These are phyloP conservation scores for Dexiosoma caninum DNA, from an alignment of 2,888 invertebrate species.

Conservation along the genomic window DNA sequence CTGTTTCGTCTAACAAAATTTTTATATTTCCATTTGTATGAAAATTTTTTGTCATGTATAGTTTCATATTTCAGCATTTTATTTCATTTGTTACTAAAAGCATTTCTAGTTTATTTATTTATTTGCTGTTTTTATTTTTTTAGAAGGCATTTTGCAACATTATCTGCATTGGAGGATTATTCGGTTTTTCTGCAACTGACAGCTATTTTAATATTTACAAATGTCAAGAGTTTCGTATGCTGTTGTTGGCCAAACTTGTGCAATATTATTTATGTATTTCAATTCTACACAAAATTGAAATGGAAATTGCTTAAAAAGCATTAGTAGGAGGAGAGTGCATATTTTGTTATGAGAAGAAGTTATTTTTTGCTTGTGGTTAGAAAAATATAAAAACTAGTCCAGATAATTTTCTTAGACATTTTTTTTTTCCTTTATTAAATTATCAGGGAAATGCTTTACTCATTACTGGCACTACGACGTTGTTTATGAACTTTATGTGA, in stretches of 20 bases:
- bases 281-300: neutral
- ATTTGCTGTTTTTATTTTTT: neutral
- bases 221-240: slow-evolving; percentile 48
- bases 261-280: slow-evolving; percentile 29
- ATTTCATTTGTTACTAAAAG: slow-evolving; percentile 20
- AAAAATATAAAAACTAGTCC: too few species aligned
- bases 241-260: slow-evolving; percentile 26
- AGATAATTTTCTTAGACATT: too few species aligned
- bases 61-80: slow-evolving; percentile 18
- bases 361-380: too few species aligned
- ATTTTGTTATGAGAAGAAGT: too few species aligned
- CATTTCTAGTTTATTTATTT: neutral
- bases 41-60: slow-evolving; percentile 17
- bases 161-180: slow-evolving; percentile 40
- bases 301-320: neutral
- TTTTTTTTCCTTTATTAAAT: too few species aligned
- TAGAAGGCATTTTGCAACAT: slow-evolving; percentile 33
- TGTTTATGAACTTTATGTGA: too few species aligned
- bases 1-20: slow-evolving; percentile 38
- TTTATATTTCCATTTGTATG: slow-evolving; percentile 5
- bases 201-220: slow-evolving; percentile 58
- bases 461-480: too few species aligned
- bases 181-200: slow-evolving; percentile 31
- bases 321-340: neutral
- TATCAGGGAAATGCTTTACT: too few species aligned